These are phyloP conservation scores for Lydus trimaculatus DNA, from an alignment of 2,888 invertebrate genomes.

Conservation along the genomic window DNA sequence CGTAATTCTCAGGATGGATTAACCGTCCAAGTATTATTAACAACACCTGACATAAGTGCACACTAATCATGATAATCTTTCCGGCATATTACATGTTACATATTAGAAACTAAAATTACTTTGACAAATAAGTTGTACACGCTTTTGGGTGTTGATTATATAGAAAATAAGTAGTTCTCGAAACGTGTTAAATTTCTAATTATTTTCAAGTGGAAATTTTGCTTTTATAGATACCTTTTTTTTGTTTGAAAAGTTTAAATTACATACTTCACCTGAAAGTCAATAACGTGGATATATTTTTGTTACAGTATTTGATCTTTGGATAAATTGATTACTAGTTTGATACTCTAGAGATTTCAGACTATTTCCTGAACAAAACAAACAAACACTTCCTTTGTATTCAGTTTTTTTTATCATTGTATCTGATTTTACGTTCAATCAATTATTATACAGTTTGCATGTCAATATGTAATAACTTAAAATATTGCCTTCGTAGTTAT, in stretches of 20 bases:
- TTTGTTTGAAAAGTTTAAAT: not conserved
- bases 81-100: not conserved
- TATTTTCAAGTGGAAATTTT: not conserved
- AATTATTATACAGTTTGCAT: not conserved
- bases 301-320: not conserved
- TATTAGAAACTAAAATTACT: no score
- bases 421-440: not conserved
- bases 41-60: slow-evolving; percentile 8
- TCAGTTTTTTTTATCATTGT: not conserved
- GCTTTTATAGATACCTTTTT: not conserved
- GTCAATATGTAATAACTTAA: not conserved
- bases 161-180: not conserved
- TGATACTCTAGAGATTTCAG: not conserved
- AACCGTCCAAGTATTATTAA: not conserved
- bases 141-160: not conserved
- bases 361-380: not conserved
- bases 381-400: not conserved
- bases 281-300: not conserved
- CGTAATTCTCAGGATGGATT: slow-evolving; percentile 6
- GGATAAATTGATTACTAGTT: not conserved
- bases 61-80: slow-evolving; percentile 1
- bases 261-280: not conserved
- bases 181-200: no score
- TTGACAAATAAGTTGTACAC: not conserved
- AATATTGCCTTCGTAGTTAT: not conserved